Base-by-base conservation (phyloP, 2,797 vertebrate genomes). In the Gymnoscopelus microlampas region DNA sequence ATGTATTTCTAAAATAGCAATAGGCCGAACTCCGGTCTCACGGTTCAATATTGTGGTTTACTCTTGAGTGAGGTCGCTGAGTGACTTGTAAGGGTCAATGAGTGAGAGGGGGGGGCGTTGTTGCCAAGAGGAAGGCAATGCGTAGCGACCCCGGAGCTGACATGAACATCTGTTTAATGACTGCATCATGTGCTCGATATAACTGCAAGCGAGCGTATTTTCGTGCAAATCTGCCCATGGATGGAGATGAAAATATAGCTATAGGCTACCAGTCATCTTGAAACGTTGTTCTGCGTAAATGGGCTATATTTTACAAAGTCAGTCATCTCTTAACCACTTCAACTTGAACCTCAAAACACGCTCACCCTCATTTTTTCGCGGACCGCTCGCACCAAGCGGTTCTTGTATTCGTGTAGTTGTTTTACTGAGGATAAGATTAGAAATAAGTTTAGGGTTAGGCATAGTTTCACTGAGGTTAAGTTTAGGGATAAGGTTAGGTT, bases 101-200 rank as follows among this genome's bases (percentile, higher is more conserved):
- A 71, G 62, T 54, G 53, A 73, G 29, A 68, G 26, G 47, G 53
- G 77, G 29, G 47, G 56, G 53, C 0, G 6, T 62, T 70, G 26
- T 60, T 76, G 68, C 79, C 77, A 78, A 65, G 70, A 69, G 63
- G 68, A 79, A 79, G 69, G 78, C 77, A 73, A 76, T 63, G 63
- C 60, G n/a, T 53, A 63, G 62, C 26, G 64, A 49, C 63, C 53
- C 53, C 12, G 47, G 32, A 24, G 57, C 68, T 53, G 77, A 76
- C 71, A 80, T 26, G 54, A 87, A 90, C 89, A 91, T 91, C 88
- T 91, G 89, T 78, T 71, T 69, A 84, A 81, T 87, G 73, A 60
- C 88, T 88, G 82, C 47, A 64, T 72, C 71, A 68, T 74, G 66
- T 73, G 66, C 32, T 58, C 60, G 70, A 71, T 76, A 60, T 65